Base-by-base conservation (phyloP, 1,140 invertebrate genomes). In the Heliconius eleuchia region DNA sequence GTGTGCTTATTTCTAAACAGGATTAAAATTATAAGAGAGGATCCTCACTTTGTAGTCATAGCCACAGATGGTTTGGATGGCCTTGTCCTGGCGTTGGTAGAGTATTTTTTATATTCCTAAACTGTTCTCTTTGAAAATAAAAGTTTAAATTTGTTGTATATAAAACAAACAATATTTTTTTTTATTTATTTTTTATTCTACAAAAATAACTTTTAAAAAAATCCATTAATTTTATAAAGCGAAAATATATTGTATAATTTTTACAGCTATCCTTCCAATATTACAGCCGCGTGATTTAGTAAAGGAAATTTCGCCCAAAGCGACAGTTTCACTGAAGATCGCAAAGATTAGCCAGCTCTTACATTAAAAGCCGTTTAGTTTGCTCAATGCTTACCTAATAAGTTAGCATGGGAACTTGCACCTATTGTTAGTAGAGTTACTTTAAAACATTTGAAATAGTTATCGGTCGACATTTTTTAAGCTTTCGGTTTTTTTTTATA, bases 251-350 rank as follows among this genome's bases (percentile, higher is more conserved):
- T 52, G 11, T 71, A 30, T 37, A 7, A 2, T 34, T 71, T 37
- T 27, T 30, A 46, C 42, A 46, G 16, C 42, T 46, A 46, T 16
- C 42, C 42, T 5, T 46, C 42, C 42, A 46, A 16, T 71, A 7
- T 13, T 5, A 18, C 1, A 19, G 46, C 72, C 70, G 74, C 79
- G 81, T 84, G 81, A 84, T 80, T 84, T 81, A 84, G 79, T 81
- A 82, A 82, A 80, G 72, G 81, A 82, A 81, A 80, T 74, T 74
- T 78, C 80, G 80, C 78, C 76, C 71, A 75, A 76, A 77, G 83
- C 83, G 78, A 83, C 82, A 77, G 71, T 84, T 83, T 83, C 80
- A 30, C 77, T 74, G 82, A 78, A 77, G 83, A 84, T 84, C 75
- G 34, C 66, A 50, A 66, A 82, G 83, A 84, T 84, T 79, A 81